These are phyloP conservation scores for Miichthys miiuy DNA, from an alignment of 2,797 vertebrate genomes.

Conservation along the genomic window DNA sequence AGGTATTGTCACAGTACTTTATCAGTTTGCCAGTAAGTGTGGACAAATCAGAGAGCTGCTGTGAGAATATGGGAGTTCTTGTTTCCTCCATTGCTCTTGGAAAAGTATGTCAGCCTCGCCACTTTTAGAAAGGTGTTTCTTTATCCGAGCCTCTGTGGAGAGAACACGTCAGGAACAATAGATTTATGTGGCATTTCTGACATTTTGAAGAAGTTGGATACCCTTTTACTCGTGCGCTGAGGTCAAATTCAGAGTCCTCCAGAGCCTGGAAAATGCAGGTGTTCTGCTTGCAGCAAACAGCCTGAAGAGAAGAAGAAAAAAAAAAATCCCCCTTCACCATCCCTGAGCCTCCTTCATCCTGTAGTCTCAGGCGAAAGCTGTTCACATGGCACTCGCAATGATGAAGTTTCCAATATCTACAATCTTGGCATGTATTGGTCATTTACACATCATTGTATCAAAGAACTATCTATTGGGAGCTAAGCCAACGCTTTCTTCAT, in stretches of 20 bases:
- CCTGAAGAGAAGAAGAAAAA: slow-evolving; percentile 33
- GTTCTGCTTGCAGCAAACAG: slow-evolving; percentile 69
- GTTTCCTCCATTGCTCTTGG: slow-evolving; percentile 51
- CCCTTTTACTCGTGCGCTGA: slow-evolving; percentile 51
- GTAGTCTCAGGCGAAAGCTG: slow-evolving; percentile 27
- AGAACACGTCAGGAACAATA: slow-evolving; percentile 61
- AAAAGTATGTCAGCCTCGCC: slow-evolving; percentile 47
- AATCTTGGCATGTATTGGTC: slow-evolving; percentile 53
- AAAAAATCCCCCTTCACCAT: not conserved
- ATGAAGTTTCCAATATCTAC: slow-evolving; percentile 48
- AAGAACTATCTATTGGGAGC: slow-evolving; percentile 42
- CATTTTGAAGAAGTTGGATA: slow-evolving; percentile 70
- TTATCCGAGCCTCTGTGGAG: slow-evolving; percentile 53
- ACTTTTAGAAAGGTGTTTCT: slow-evolving; percentile 62
- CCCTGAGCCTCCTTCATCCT: slow-evolving; percentile 35
- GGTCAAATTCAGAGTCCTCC: slow-evolving; percentile 67
- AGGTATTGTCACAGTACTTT: slow-evolving; percentile 67
- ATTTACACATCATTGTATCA: slow-evolving; percentile 64
- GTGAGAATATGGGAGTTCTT: slow-evolving; percentile 63
- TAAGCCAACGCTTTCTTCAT: slow-evolving; percentile 41
- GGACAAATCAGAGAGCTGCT: slow-evolving; percentile 70
- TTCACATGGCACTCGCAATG: slow-evolving; percentile 27
- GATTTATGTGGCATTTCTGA: slow-evolving; percentile 70
- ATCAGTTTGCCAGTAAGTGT: slow-evolving; percentile 69
- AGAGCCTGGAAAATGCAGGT: slow-evolving; percentile 67